Percentiles rank a stretch among this genome's conserved stretches.
phyloP scores from a whole-genome alignment of 2,113 vertebrate species.

The Casuarius casuarius region DNA sequence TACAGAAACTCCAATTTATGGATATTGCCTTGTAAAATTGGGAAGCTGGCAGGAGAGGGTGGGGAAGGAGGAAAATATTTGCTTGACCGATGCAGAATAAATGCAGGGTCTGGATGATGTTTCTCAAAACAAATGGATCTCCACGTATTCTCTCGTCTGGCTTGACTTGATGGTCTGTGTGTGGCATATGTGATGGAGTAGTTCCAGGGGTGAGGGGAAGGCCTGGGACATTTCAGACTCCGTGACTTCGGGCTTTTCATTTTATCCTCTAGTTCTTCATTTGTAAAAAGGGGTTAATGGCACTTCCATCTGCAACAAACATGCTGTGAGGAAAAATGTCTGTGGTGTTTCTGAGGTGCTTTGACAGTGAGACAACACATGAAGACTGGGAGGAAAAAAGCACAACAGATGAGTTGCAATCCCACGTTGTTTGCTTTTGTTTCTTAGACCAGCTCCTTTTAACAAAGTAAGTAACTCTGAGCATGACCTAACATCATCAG shows the following conservation, averaged over 20 bases:
- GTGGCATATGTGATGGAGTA: fast-evolving
- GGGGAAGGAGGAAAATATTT: neutral
- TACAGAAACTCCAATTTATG: neutral
- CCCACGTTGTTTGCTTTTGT: neutral
- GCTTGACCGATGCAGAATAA: neutral
- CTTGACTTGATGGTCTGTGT: neutral
- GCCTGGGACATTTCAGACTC: neutral
- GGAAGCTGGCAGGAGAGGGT: neutral
- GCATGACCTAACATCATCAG: neutral
- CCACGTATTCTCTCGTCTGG: neutral
- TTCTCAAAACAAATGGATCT: neutral
- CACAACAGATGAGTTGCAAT: neutral
- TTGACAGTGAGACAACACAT: neutral
- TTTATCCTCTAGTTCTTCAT: neutral
- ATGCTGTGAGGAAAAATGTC: neutral
- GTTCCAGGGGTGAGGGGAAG: neutral
- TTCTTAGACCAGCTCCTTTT: neutral
- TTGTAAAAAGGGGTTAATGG: neutral
- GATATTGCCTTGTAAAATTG: neutral
- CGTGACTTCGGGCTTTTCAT: neutral
- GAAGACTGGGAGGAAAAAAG: neutral
- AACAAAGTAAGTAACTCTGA: neutral
- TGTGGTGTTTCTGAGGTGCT: neutral
- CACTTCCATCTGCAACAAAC: neutral
- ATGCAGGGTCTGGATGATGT: neutral